phyloP scores from a whole-genome alignment of 2,797 vertebrate genomes.

The Sebastes hubbsi region DNA sequence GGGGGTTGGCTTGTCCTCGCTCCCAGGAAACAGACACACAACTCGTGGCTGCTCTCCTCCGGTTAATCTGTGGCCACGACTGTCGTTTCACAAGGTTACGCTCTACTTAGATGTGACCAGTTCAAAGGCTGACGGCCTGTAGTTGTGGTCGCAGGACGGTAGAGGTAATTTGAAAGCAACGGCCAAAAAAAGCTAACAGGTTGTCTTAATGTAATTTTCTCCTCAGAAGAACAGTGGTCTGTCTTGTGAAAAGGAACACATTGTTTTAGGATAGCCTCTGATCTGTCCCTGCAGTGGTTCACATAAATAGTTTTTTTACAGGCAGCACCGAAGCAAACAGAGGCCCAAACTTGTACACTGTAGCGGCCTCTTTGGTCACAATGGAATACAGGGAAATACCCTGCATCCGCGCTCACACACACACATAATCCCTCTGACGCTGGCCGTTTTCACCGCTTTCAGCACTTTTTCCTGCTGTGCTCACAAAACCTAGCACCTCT shows the following conservation, averaged over 20 bases:
- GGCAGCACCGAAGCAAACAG: constrained; percentile 42
- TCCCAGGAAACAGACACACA: constrained; percentile 46
- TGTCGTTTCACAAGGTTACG: constrained; percentile 60
- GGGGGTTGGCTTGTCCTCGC: constrained; percentile 19
- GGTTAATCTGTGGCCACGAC: constrained; percentile 40
- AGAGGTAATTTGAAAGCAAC: constrained; percentile 17
- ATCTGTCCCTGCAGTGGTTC: constrained; percentile 33
- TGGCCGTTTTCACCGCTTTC: constrained; percentile 79
- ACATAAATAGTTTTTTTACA: constrained; percentile 48
- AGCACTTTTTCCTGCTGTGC: constrained; percentile 85
- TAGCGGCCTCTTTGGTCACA: constrained; percentile 63
- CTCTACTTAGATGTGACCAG: constrained; percentile 40
- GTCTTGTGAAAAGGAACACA: constrained; percentile 26
- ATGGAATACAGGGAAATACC: constrained; percentile 66
- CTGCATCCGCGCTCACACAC: constrained; percentile 1
- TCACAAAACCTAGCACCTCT: constrained; percentile 81
- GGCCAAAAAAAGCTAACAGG: constrained; percentile 31
- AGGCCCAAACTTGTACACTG: constrained; percentile 26
- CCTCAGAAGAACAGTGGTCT: constrained; percentile 2
- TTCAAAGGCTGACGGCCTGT: constrained; percentile 29
- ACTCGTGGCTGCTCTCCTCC: constrained; percentile 48
- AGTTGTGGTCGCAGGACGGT: constrained; percentile 14
- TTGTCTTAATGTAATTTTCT: constrained; percentile 43
- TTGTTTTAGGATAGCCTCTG: constrained; percentile 35
- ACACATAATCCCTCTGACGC: constrained; percentile 67